Conservation (phyloP, 2,113 vertebrate genomes). For the Thermophis baileyi region DNA sequence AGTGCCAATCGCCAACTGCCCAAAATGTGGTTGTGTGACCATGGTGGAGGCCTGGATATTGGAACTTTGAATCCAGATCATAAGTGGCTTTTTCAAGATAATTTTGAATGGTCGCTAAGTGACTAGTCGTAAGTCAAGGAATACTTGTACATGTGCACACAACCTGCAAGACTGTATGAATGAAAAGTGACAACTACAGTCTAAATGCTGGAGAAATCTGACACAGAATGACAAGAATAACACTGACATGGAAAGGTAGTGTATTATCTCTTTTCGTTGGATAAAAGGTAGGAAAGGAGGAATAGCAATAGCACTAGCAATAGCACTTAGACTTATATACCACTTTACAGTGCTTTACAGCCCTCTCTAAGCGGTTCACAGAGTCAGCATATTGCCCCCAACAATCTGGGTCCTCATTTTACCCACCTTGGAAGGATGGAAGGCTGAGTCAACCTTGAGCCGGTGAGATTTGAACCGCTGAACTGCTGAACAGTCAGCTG, state of each 20-base stretch:
- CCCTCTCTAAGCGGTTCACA: no score
- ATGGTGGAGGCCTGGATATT: not conserved
- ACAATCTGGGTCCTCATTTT: no score
- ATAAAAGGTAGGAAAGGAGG: not conserved
- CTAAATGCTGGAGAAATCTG: not conserved
- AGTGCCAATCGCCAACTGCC: not conserved
- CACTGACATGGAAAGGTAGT: not conserved
- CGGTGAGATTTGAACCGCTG: no score
- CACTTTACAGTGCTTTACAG: no score
- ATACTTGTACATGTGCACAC: not conserved
- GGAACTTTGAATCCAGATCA: not conserved
- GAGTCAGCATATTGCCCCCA: no score
- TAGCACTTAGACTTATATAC: no score
- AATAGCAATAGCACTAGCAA: no score
- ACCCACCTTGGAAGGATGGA: no score
- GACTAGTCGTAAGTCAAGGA: not conserved
- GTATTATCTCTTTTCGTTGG: not conserved
- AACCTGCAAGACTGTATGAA: not conserved
- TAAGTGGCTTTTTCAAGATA: not conserved
- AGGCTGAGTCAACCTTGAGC: no score
- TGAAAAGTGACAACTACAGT: not conserved
- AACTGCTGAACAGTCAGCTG: no score
- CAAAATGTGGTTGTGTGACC: not conserved
- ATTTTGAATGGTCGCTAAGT: not conserved
- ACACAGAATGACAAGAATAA: not conserved